Evolutionary conservation across 1,140 invertebrate species (phyloP), one percentile per base, ranked within the genome.

Genomic region (Ephestia elutella): DNA sequence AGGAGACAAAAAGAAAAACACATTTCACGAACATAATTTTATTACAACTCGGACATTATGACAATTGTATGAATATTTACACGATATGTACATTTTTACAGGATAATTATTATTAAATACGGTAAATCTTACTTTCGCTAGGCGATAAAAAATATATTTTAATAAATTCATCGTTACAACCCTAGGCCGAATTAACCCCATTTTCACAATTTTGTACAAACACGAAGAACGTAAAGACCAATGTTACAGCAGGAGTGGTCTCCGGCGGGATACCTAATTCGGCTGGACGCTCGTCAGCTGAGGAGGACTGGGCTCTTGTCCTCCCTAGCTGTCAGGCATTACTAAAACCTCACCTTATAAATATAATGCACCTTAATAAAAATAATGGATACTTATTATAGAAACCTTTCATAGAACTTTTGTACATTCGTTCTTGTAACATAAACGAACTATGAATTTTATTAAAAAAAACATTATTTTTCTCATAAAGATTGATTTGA

Each of bases 1-100:
- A 44, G 50, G 13, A 13, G n/a, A 21, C 15, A 53, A 25, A 25
- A 53, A 53, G 19, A 25, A 50, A 25, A 20, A 50, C 9, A 53
- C 21, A 48, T 20, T 59, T 65, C 53, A 74, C 62, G 66, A 78
- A 75, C 57, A 68, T 72, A 72, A 75, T 73, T 71, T 75, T 71
- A 75, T 74, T 75, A 76, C 69, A 82, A 82, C 70, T 74, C 32
- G 65, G 68, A 78, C 72, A 82, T 76, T 73, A 72, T 77, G 75
- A 83, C 78, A 80, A 78, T 66, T 59, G 48, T 72, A 73, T 69
- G 69, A 81, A 73, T 86, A 84, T 86, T 78, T 84, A 86, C 83
- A 86, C 71, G 83, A 85, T 86, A 86, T 86, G 81, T 86, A 86
- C 83, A 86, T 78, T 75, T 81, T 78, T 86, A 84, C 77, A 83